Conservation (phyloP, 2,113 vertebrate genomes). For the Centropus bengalensis region DNA sequence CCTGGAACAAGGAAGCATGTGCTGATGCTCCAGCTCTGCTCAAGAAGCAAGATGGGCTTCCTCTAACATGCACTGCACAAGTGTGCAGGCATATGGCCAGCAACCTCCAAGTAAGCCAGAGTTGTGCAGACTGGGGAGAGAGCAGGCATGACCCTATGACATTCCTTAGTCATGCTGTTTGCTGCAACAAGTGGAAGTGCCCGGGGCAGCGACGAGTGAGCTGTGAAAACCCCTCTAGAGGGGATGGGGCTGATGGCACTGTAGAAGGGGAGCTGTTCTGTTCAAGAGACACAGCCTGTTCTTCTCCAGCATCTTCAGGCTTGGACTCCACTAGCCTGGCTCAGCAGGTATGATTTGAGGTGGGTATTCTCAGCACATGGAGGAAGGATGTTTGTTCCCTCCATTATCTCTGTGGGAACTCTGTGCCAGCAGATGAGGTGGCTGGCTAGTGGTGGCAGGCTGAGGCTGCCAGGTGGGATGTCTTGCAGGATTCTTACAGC, state of each 20-base stretch:
- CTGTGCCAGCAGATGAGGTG: background rate
- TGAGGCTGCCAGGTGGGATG: background rate
- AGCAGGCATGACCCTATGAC: fast-evolving
- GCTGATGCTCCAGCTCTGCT: background rate
- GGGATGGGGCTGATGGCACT: background rate
- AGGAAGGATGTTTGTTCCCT: background rate
- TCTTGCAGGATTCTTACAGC: fast-evolving
- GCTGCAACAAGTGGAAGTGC: background rate
- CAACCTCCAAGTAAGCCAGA: background rate
- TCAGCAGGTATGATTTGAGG: fast-evolving
- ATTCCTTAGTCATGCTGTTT: background rate
- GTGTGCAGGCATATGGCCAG: background rate
- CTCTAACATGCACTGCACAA: fast-evolving
- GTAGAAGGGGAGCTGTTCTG: background rate
- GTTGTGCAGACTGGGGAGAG: fast-evolving
- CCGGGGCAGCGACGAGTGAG: background rate
- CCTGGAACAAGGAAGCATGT: background rate
- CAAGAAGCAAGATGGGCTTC: background rate
- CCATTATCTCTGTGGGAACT: background rate
- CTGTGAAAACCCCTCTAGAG: background rate
- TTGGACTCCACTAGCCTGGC: background rate
- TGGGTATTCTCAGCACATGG: background rate
- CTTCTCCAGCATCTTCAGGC: background rate
- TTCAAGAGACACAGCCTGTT: background rate
- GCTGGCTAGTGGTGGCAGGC: background rate